Conservation (phyloP, 2,888 invertebrate species). For the Cepaea hortensis region DNA sequence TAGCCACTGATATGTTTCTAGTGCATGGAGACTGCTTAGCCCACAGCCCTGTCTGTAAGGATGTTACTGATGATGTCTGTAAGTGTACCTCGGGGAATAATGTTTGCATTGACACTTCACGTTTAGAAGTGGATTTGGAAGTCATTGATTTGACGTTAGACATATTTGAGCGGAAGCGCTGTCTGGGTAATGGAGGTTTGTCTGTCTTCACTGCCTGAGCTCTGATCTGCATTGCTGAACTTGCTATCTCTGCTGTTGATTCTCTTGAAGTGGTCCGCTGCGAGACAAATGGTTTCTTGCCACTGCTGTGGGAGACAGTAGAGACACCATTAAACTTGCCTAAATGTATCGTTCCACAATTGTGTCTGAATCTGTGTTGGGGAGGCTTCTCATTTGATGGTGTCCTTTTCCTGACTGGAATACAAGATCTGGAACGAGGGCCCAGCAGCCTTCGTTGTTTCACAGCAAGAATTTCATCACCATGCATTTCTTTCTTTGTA, state of each 20-base stretch:
- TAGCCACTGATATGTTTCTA: not conserved
- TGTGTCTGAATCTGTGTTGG: no score
- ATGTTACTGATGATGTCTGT: not conserved
- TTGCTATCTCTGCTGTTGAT: not conserved
- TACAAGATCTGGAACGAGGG: not conserved
- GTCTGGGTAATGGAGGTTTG: not conserved
- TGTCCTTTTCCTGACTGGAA: conserved; percentile 6
- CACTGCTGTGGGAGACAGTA: not conserved
- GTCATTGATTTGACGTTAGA: not conserved
- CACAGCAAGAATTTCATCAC: not conserved
- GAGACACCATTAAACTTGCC: no score
- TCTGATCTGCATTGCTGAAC: no score
- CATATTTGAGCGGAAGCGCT: not conserved
- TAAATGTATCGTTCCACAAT: no score
- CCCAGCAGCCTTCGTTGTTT: not conserved
- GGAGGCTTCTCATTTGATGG: not conserved
- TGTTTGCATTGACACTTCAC: no score
- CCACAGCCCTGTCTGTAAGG: not conserved
- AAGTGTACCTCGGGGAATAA: no score
- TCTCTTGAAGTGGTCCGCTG: not conserved
- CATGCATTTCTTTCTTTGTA: not conserved
- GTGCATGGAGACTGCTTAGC: not conserved
- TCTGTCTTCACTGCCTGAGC: not conserved
- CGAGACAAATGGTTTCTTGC: no score
- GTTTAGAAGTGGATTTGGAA: no score